Conservation (phyloP, 2,888 invertebrate genomes). For the Trachelus iudaicus region DNA sequence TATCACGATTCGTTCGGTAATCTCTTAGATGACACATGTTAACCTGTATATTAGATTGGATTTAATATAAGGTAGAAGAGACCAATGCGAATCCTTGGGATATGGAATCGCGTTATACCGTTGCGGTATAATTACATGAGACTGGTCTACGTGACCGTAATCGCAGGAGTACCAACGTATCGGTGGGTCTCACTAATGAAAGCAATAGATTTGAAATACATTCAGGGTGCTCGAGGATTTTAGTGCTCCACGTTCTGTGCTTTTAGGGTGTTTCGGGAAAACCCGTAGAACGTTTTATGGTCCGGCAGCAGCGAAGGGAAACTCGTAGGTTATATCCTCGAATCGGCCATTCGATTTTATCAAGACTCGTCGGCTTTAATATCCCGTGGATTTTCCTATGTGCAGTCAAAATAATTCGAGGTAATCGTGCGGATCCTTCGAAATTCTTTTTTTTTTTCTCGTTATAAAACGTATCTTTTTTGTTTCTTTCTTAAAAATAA, state of each 20-base stretch:
- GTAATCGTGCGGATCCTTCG: too few species aligned
- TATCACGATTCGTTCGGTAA: too few species aligned
- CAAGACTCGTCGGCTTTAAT: slow-evolving; percentile 3
- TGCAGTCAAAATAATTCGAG: too few species aligned
- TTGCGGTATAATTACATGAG: too few species aligned
- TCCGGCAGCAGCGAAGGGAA: not conserved
- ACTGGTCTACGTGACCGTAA: too few species aligned
- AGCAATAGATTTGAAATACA: slow-evolving; percentile 21
- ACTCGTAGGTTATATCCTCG: not conserved
- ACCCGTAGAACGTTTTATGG: slow-evolving; percentile 6
- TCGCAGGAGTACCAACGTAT: not conserved
- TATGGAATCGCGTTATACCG: too few species aligned
- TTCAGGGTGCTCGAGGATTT: not conserved
- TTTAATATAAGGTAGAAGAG: too few species aligned
- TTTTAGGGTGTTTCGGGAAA: not conserved
- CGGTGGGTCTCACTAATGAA: slow-evolving; percentile 22
- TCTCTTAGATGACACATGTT: too few species aligned
- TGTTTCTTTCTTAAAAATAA: slow-evolving; percentile 14
- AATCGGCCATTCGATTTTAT: slow-evolving; percentile 13
- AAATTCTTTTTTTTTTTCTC: too few species aligned
- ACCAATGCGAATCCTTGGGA: too few species aligned
- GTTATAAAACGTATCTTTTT: not conserved
- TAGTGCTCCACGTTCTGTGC: not conserved
- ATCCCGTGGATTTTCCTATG: too few species aligned
- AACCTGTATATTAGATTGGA: too few species aligned